Conservation (phyloP, 2,797 vertebrate genomes). For the Chrosomus eos region DNA sequence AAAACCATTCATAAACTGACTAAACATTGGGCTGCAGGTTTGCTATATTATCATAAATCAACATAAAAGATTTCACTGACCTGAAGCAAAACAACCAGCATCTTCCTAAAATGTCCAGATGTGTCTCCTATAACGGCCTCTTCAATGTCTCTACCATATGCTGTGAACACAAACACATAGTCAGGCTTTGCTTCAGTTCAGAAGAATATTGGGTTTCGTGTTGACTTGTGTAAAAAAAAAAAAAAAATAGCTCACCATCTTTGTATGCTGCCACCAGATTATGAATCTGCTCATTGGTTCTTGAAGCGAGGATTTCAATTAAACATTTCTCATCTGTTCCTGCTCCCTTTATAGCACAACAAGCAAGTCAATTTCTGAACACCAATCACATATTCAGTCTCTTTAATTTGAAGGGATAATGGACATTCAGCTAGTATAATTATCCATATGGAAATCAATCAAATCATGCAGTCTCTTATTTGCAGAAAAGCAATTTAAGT, state of each 20-base stretch:
- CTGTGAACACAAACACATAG: slow-evolving; percentile 69
- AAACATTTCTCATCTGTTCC: slow-evolving; percentile 94
- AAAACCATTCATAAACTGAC: too few relatives aligned
- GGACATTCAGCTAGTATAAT: background rate
- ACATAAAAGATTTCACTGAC: slow-evolving; percentile 65
- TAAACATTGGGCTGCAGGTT: too few relatives aligned
- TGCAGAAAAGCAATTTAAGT: background rate
- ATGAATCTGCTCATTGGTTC: slow-evolving; percentile 88
- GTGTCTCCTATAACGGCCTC: slow-evolving; percentile 86
- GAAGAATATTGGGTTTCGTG: background rate
- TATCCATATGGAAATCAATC: background rate
- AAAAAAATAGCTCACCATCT: slow-evolving; percentile 80
- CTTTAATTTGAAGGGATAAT: background rate
- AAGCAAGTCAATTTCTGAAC: slow-evolving; percentile 2
- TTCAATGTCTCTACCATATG: slow-evolving; percentile 89
- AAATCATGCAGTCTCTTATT: background rate
- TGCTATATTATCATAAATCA: background rate
- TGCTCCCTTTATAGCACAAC: slow-evolving; percentile 74
- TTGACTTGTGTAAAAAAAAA: background rate
- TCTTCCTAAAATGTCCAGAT: slow-evolving; percentile 97
- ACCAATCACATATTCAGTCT: slow-evolving; percentile 26
- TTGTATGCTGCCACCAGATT: slow-evolving; percentile 89
- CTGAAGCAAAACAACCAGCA: slow-evolving; percentile 94
- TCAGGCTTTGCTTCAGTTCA: background rate
- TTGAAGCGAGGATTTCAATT: slow-evolving; percentile 92